A percentile compares a stretch with the other conserved stretches of the same genome.
Evolutionary conservation across 2,888 invertebrate species (phyloP).

Genomic region (Eurois occulta): DNA sequence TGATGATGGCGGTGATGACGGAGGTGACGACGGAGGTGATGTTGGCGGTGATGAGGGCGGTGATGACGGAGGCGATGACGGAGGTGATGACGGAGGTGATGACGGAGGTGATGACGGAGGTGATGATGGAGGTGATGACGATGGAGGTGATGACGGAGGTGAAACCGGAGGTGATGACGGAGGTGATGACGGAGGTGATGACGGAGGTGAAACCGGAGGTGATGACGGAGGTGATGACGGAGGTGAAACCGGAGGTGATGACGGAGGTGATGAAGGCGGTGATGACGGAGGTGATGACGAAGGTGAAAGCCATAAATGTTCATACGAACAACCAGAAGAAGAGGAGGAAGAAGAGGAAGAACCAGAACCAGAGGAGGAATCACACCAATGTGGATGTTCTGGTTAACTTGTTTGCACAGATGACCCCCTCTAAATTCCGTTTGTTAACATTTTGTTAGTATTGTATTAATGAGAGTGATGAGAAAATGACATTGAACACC

Average conservation of each 20-base stretch:
- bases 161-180: accelerated
- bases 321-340: not conserved
- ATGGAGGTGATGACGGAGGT: not conserved
- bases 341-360: not conserved
- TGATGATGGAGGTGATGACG: not conserved
- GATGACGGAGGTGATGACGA: not conserved
- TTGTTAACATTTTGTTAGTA: not conserved
- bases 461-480: no score
- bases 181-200: accelerated
- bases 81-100: not conserved
- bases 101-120: not conserved
- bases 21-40: not conserved
- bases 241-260: not conserved
- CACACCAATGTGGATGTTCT: conserved; percentile 13
- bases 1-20: accelerated
- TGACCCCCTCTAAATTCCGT: not conserved
- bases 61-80: not conserved
- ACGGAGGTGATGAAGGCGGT: not conserved
- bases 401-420: conserved; percentile 6
- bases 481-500: not conserved
- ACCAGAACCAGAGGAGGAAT: not conserved
- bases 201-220: not conserved
- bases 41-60: accelerated
- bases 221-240: not conserved
- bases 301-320: not conserved